These are phyloP conservation scores for Trimorus sp. DNA, from an alignment of 2,888 invertebrate genomes.

Conservation along the genomic window DNA sequence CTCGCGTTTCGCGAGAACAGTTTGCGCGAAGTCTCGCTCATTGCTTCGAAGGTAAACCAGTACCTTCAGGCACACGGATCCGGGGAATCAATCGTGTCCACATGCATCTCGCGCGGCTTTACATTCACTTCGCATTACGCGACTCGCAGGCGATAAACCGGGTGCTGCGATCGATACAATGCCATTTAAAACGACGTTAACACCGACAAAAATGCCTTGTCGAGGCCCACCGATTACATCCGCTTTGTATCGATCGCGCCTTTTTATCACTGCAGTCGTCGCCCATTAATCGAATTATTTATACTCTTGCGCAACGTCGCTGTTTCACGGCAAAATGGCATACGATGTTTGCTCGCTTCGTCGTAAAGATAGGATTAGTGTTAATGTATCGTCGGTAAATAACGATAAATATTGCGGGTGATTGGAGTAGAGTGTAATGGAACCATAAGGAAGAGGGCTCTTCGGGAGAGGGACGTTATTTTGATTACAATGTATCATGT, in stretches of 20 bases:
- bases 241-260: constrained; percentile 23
- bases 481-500: too few species aligned
- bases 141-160: constrained; percentile 56
- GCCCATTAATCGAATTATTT: constrained; percentile 36
- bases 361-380: constrained; percentile 29
- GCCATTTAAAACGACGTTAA: constrained; percentile 55
- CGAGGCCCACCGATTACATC: constrained; percentile 35
- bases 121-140: constrained; percentile 65
- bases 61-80: constrained; percentile 55
- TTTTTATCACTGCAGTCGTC: constrained; percentile 26
- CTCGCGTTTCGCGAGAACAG: constrained; percentile 49
- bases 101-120: constrained; percentile 44
- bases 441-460: too few species aligned
- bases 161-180: constrained; percentile 49
- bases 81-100: constrained; percentile 63
- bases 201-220: constrained; percentile 45
- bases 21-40: constrained; percentile 39
- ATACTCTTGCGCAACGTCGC: constrained; percentile 27
- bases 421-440: too few species aligned
- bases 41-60: constrained; percentile 66
- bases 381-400: constrained; percentile 6
- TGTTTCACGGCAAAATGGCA: constrained; percentile 19
- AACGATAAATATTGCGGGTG: too few species aligned
- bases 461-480: too few species aligned
- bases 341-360: constrained; percentile 9